Evolutionary conservation across 2,888 invertebrate genomes (phyloP), one percentile per base, ranked within the genome.

Genomic region (Steinernema scapterisci): DNA sequence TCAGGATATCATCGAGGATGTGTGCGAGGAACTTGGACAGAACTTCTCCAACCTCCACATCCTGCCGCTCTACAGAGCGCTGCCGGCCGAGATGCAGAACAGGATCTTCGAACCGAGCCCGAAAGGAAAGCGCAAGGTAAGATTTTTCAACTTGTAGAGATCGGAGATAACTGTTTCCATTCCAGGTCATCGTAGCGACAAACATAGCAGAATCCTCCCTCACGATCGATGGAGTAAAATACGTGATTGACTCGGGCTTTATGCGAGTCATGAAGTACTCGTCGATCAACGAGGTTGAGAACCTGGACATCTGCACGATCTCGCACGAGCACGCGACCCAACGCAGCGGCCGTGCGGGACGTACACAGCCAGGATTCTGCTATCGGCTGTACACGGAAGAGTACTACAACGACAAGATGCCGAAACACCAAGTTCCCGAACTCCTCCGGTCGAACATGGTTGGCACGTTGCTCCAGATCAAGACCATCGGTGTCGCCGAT

Each of bases 1-100:
- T n/a, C 75, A 75, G 63, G 63, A 63, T 2, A 63, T 63, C 63
- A 63, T 63, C 63, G 63, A 63, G 19, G 31, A 63, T 6, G 63
- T 31, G 25, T 63, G 63, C 31, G 16, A 27, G 13, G 63, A 63
- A 16, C 25, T 63, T 6, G 38, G 38, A 3, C 6, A 31, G 7
- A 48, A 48, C 16, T 5, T 16, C 13, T n/a, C 31, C 2, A 25
- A 31, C 2, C 16, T 63, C 19, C 6, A 13, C 16, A 27, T 63
- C 1, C 19, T 63, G 31, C 63, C 63, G 27, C 31, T 63, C 3
- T 63, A 63, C 27, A 27, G 63, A 1, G 21, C 63, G 16, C 63
- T 63, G 11, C 25, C 63, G 16, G 25, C n/a, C 16, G 63, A 63
- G 31, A 9, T 11, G 16, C 63, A 63, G 63, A 63, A 63, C 38